These are phyloP conservation scores for Sitta europaea DNA, from an alignment of 2,113 vertebrate species.

Conservation along the genomic window DNA sequence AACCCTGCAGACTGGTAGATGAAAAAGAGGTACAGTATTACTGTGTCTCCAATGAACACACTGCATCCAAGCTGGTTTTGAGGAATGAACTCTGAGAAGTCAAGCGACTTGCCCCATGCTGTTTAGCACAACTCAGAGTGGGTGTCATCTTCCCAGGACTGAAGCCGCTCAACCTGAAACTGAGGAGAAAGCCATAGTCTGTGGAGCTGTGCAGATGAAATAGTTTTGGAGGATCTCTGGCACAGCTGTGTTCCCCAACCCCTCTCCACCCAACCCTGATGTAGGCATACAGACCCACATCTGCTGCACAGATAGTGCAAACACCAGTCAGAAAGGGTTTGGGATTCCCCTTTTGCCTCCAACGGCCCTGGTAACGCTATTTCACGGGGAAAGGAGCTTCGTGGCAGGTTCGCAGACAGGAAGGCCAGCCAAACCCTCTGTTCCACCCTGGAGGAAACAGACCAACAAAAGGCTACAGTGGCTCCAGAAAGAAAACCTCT, in stretches of 20 bases:
- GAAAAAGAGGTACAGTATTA: not conserved
- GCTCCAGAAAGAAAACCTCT: slow-evolving; percentile 71
- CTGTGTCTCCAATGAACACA: not conserved
- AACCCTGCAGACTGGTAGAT: not conserved
- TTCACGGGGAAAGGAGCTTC: not conserved
- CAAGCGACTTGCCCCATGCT: not conserved
- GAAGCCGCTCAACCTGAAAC: not conserved
- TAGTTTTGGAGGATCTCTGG: not conserved
- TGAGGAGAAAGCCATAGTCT: fast-evolving
- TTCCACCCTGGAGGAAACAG: not conserved
- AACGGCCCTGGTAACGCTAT: not conserved
- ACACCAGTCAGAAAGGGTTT: not conserved
- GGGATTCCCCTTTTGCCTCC: not conserved
- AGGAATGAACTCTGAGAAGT: not conserved
- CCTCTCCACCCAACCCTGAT: not conserved
- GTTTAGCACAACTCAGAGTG: not conserved
- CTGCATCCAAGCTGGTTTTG: not conserved
- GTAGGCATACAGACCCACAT: not conserved
- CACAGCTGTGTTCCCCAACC: not conserved
- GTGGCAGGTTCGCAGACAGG: not conserved
- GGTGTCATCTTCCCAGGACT: not conserved
- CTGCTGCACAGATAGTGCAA: not conserved
- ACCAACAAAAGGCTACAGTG: slow-evolving; percentile 36
- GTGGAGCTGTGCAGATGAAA: not conserved
- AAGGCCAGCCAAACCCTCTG: not conserved